phyloP scores from a whole-genome alignment of 2,797 vertebrate genomes.

The Sebastes kiyomatsui region DNA sequence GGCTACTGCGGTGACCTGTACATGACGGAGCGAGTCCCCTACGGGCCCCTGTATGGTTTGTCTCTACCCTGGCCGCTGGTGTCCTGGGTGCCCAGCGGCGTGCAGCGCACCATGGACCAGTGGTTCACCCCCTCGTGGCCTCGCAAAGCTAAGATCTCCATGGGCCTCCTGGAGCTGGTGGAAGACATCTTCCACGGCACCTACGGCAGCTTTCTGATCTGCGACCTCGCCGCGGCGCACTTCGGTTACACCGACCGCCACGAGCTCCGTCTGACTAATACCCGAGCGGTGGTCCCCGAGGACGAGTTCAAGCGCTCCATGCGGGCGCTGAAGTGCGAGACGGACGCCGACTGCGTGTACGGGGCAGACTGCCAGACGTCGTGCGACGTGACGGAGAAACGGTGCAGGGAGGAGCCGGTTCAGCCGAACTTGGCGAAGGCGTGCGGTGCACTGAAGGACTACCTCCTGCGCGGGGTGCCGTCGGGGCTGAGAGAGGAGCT shows the following conservation, averaged over 20 bases:
- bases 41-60: constrained; percentile 94
- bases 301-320: constrained; percentile 89
- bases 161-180: constrained; percentile 97
- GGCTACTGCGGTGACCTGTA: constrained; percentile 98
- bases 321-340: constrained; percentile 89
- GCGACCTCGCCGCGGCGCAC: constrained; percentile 89
- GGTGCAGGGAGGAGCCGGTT: constrained; percentile 90
- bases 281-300: constrained; percentile 90
- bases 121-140: constrained; percentile 98
- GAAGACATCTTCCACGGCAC: constrained; percentile 98
- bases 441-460: constrained; percentile 93
- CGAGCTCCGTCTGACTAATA: constrained; percentile 88
- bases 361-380: constrained; percentile 91
- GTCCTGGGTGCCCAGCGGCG: constrained; percentile 89
- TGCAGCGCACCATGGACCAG: constrained; percentile 93
- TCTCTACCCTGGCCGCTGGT: constrained; percentile 93
- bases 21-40: constrained; percentile 92
- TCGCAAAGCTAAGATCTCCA: constrained; percentile 97
- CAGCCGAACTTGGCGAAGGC: constrained; percentile 97
- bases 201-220: constrained; percentile 98
- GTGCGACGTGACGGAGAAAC: constrained; percentile 88
- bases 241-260: constrained; percentile 79
- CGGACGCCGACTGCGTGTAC: constrained; percentile 91
- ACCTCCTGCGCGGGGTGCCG: constrained; percentile 92
- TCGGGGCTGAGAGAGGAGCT: constrained; percentile 91